Evolutionary conservation across 2,888 invertebrate genomes (phyloP), one percentile per base, ranked within the genome.

Genomic region (Catonia carolina): DNA sequence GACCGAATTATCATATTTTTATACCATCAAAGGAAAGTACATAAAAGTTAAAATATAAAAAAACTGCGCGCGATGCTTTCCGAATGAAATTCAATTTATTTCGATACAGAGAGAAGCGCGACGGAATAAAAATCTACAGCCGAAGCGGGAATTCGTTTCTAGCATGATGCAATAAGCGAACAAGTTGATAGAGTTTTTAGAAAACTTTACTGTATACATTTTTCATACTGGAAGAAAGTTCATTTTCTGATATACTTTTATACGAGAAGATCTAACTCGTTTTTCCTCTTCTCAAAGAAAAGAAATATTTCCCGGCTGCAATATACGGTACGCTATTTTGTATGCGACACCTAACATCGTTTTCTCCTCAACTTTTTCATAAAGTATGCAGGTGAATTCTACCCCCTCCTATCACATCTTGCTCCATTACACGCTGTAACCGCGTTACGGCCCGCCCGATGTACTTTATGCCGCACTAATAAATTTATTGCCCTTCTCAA

Each of bases 1-100:
- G 27, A 65, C 60, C 63, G 64, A 66, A 66, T 67, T 67, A 66
- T 64, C 64, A 65, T 67, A 65, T 67, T 67, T 67, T 65, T 67
- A 61, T 65, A 63, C 64, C 65, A 64, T 66, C 66, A 67, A 66
- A 66, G 65, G 63, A 63, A 62, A 57, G 60, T 61, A 60, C 58
- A 61, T 60, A 63, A 63, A 63, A 63, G 62, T 60, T 63, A 59
- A 60, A 62, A 60, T 53, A 56, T 56, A 56, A 53, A 52, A 52
- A 58, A 58, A 58, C 53, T 55, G 49, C 33, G 41, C 50, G 55
- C 55, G 41, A 55, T 50, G 55, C 58, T 58, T 53, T 49, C 33
- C 53, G 54, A 58, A 61, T 55, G 55, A 55, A 61, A 61, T 59
- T 59, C 61, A 61, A 61, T 61, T 61, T 61, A 56, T 56, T 59